Conservation (phyloP, 2,113 vertebrate genomes). For the Grammomys dolichurus region DNA sequence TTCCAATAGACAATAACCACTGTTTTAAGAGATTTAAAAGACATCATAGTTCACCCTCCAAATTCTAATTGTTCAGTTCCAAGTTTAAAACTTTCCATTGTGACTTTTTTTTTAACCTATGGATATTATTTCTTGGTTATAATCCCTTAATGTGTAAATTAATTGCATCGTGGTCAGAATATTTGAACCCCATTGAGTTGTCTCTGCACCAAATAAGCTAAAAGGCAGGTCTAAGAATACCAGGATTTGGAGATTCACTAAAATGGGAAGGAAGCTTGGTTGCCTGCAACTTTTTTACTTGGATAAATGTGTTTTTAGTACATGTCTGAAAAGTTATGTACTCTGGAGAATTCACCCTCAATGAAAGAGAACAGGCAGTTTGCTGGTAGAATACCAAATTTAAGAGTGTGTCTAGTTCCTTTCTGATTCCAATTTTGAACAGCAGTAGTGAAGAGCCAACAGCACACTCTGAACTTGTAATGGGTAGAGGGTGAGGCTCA, state of each 20-base stretch:
- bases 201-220: background rate
- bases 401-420: background rate
- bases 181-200: background rate
- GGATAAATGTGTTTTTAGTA: background rate
- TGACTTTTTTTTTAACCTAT: background rate
- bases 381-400: background rate
- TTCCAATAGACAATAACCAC: conserved; percentile 12
- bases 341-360: background rate
- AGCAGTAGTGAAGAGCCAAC: background rate
- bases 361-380: background rate
- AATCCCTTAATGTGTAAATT: background rate
- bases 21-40: background rate
- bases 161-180: background rate
- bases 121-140: background rate
- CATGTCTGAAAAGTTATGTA: background rate
- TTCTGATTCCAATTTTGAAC: background rate
- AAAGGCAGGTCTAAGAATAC: background rate
- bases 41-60: background rate
- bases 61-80: background rate
- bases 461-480: background rate
- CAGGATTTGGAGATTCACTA: conserved; percentile 4
- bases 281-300: conserved; percentile 4
- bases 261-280: background rate
- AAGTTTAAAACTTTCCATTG: background rate
- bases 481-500: background rate